Conservation (phyloP, 2,797 vertebrate species). For the Echiichthys vipera region DNA sequence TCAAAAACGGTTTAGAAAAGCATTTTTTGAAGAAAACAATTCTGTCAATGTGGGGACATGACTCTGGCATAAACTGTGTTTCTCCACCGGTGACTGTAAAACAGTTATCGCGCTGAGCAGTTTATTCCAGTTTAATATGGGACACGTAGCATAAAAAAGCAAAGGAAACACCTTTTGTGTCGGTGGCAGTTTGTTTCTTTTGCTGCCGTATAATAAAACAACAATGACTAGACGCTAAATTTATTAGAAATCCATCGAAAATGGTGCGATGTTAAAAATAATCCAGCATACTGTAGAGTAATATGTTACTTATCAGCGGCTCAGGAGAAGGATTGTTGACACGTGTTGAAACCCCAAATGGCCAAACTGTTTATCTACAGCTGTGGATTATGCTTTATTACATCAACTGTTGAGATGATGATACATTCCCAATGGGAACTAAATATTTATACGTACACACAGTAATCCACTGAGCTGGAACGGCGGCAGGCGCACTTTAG, state of each 20-base stretch:
- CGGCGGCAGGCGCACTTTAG: conserved; percentile 13
- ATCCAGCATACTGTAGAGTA: conserved; percentile 15
- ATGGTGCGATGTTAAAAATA: conserved; percentile 11
- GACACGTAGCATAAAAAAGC: conserved; percentile 74
- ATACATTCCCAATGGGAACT: conserved; percentile 52
- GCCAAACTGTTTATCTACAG: conserved; percentile 56
- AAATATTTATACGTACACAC: conserved; percentile 46
- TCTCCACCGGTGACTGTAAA: conserved; percentile 36
- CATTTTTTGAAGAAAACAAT: conserved; percentile 50
- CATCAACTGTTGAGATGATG: conserved; percentile 49
- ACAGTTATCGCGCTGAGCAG: conserved; percentile 53
- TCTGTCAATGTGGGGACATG: conserved; percentile 60
- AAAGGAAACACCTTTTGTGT: conserved; percentile 33
- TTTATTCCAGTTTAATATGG: conserved; percentile 85
- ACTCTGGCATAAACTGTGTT: conserved; percentile 75
- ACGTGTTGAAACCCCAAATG: conserved; percentile 36
- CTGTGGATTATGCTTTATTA: conserved; percentile 56
- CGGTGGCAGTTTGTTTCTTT: background rate
- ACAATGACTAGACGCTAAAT: background rate
- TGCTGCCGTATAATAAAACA: background rate
- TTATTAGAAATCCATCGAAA: too few species aligned
- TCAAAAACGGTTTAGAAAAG: conserved; percentile 68
- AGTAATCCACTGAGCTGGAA: conserved; percentile 38
- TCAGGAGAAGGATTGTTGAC: conserved; percentile 38
- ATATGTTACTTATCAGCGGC: conserved; percentile 23